Conservation (phyloP, 2,888 invertebrate genomes). For the Petrolisthes manimaculis region DNA sequence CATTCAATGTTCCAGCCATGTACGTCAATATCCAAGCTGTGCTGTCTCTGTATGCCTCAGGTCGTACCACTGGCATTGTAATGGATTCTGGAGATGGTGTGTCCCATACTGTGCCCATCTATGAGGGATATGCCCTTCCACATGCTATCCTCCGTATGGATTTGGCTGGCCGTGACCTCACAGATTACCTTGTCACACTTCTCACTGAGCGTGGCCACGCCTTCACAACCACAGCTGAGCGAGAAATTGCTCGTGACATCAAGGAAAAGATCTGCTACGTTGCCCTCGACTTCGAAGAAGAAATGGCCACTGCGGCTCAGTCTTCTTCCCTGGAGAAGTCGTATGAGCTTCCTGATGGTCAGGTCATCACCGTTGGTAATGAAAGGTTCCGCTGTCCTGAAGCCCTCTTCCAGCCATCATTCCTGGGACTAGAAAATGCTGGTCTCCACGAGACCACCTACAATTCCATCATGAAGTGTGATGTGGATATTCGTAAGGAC, state of each 20-base stretch:
- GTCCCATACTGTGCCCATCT: slow-evolving; percentile 69
- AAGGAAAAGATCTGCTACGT: slow-evolving; percentile 61
- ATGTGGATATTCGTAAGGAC: neutral
- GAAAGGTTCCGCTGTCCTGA: slow-evolving; percentile 26
- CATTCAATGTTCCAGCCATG: slow-evolving; percentile 53
- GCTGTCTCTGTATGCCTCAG: neutral
- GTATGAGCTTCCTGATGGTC: slow-evolving; percentile 57
- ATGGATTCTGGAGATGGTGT: slow-evolving; percentile 68
- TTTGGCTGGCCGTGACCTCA: slow-evolving; percentile 95
- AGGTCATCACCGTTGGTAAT: slow-evolving; percentile 58
- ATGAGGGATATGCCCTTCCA: neutral
- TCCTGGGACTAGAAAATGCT: neutral
- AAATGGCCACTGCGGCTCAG: slow-evolving; percentile 89
- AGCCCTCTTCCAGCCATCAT: neutral
- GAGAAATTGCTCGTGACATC: slow-evolving; percentile 49
- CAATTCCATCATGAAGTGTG: neutral
- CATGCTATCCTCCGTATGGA: slow-evolving; percentile 67
- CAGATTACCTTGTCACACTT: slow-evolving; percentile 81
- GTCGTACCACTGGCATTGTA: neutral
- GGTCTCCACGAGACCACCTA: neutral
- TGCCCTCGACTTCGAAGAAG: slow-evolving; percentile 83
- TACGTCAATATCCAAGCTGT: neutral
- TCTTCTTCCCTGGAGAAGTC: slow-evolving; percentile 68
- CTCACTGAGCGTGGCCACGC: neutral
- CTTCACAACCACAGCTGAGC: slow-evolving; percentile 60